Base-by-base conservation (phyloP, 2,888 invertebrate species). In the Volucella zonaria region DNA sequence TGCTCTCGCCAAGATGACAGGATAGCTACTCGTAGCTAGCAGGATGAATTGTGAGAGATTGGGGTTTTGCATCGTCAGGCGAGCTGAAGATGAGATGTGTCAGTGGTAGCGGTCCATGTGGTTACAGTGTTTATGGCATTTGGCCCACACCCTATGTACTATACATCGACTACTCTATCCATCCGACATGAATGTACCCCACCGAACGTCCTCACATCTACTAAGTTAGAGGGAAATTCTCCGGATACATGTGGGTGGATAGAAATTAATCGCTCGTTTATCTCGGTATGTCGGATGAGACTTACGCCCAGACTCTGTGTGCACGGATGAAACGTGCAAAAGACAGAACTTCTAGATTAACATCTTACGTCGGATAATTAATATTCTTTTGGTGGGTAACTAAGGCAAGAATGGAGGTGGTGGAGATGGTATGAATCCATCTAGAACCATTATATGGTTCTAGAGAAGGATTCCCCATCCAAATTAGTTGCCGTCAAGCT, bases 241-340 rank as follows among this genome's bases (percentile, higher is more conserved):
- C 56, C 67, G 51, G 54, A 80, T 81, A 81, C 76, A 85, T 85
- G 76, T 81, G 76, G 85, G 85, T 77, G 81, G 76, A 76, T 81
- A 51, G 81, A 85, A 85, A 85, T 85, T 85, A 85, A 85, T 81
- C 81, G 85, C 81, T 85, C 85, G 85, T 85, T 85, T 85, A 85
- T 81, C 81, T 85, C 67, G 66, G 58, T 49, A 54, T 61, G 73
- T 68, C 64, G 76, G 79, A 18, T 54, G 59, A 38, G 67, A 59
- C 67, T 54, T 45, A 31, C 6, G 0, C 31, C 31, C 31, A 64
- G 71, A 56, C 47, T 64, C 15, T 40, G 51, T 74, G 64, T 43
- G 62, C 68, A 61, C 81, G 77, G 71, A 81, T 85, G 85, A 85
- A 85, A 85, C 85, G 85, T 85, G 85, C 85, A 81, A 81, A 85